Conservation (phyloP, 1,140 invertebrate genomes). For the Lordiphosa stackelbergi region DNA sequence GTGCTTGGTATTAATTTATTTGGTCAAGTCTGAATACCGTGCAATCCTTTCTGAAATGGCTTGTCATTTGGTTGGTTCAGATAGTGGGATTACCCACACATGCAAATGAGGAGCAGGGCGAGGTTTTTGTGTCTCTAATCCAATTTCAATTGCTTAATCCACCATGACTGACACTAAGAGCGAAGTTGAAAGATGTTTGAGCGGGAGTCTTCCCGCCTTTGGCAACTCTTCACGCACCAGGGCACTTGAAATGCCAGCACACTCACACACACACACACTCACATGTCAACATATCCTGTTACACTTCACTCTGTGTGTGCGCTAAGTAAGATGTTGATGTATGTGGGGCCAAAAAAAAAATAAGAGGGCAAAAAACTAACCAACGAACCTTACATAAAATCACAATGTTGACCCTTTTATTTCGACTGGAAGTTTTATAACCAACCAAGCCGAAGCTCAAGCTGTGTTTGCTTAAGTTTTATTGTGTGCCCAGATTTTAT, state of each 20-base stretch:
- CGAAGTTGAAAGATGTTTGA: slow-evolving; percentile 41
- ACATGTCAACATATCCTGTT: slow-evolving; percentile 59
- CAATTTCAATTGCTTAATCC: slow-evolving; percentile 64
- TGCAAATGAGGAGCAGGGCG: slow-evolving; percentile 26
- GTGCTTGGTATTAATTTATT: slow-evolving; percentile 5
- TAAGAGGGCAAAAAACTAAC: neutral
- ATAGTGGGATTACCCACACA: slow-evolving; percentile 37
- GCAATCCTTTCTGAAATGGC: slow-evolving; percentile 23
- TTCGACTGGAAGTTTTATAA: slow-evolving; percentile 48
- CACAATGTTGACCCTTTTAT: slow-evolving; percentile 62
- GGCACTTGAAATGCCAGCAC: slow-evolving; percentile 38
- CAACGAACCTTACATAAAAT: slow-evolving; percentile 34
- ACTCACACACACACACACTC: slow-evolving; percentile 12
- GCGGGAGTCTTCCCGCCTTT: slow-evolving; percentile 10
- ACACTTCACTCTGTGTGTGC: slow-evolving; percentile 53
- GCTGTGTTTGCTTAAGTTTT: slow-evolving; percentile 51
- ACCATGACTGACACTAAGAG: slow-evolving; percentile 50
- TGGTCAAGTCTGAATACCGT: neutral
- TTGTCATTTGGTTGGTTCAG: slow-evolving; percentile 34
- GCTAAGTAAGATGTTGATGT: slow-evolving; percentile 47
- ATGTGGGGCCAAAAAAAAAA: slow-evolving; percentile 3
- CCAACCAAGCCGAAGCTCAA: slow-evolving; percentile 33
- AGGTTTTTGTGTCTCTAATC: slow-evolving; percentile 35
- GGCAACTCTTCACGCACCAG: slow-evolving; percentile 43
- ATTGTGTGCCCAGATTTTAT: slow-evolving; percentile 57